Evolutionary conservation across 2,888 invertebrate species (phyloP).

Genomic region (Mesorhabditis belari): DNA sequence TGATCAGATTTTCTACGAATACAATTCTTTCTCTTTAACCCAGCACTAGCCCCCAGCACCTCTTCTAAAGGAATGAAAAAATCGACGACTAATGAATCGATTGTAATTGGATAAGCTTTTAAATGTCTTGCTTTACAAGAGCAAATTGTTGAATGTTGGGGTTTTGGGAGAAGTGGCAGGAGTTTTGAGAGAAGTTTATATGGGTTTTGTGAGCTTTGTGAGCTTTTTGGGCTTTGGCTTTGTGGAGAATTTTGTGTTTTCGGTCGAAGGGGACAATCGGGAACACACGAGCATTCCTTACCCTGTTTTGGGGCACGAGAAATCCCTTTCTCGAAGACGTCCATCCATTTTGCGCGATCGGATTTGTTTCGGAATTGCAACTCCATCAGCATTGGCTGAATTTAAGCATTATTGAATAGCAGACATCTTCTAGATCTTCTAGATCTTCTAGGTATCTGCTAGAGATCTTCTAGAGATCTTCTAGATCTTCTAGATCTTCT

Average conservation of each 20-base stretch:
- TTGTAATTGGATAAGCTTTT: background rate
- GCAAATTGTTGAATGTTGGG: background rate
- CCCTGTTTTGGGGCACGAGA: conserved; percentile 10
- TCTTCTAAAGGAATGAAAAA: too few relatives aligned
- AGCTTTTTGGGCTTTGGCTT: too few relatives aligned
- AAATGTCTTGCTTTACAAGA: background rate
- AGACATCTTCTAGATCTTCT: too few relatives aligned
- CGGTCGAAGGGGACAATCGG: background rate
- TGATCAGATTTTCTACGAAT: background rate
- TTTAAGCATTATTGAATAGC: too few relatives aligned
- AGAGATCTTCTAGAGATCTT: too few relatives aligned
- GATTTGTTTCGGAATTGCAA: conserved; percentile 22
- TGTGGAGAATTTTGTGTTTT: background rate
- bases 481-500: too few relatives aligned
- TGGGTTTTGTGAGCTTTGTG: too few relatives aligned
- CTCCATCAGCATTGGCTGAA: conserved; percentile 22
- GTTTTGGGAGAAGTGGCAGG: too few relatives aligned
- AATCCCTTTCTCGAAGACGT: conserved; percentile 20
- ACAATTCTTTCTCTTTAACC: background rate
- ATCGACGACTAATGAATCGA: background rate
- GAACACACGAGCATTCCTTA: background rate
- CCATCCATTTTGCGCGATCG: conserved; percentile 27
- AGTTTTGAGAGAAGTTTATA: too few relatives aligned
- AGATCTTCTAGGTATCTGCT: too few relatives aligned
- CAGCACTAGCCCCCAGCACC: too few relatives aligned